phyloP scores from a whole-genome alignment of 2,888 invertebrate genomes.

The Acanthopleura granulata region DNA sequence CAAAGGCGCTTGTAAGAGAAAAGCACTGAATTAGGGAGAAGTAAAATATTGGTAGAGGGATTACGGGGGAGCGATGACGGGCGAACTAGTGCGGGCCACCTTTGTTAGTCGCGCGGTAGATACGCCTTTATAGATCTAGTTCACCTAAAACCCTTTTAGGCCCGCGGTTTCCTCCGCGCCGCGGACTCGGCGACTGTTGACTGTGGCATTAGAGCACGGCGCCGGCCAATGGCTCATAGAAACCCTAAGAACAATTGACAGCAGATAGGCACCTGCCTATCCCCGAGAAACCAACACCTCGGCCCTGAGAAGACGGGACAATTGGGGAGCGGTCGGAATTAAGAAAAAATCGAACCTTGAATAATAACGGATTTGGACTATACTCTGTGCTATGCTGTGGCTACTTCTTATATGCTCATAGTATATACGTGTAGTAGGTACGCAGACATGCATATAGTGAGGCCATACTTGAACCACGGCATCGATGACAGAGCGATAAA shows the following conservation, averaged over 20 bases:
- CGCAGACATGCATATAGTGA: too few relatives aligned
- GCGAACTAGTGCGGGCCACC: not conserved
- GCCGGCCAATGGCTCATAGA: not conserved
- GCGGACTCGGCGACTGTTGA: not conserved
- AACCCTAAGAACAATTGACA: not conserved
- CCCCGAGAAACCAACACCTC: too few relatives aligned
- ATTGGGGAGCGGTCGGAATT: too few relatives aligned
- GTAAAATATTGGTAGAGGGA: constrained; percentile 5
- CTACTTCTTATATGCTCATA: too few relatives aligned
- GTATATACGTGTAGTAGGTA: too few relatives aligned
- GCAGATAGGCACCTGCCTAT: constrained; percentile 3
- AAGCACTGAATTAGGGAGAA: not conserved
- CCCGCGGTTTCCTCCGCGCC: not conserved
- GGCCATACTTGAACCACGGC: too few relatives aligned
- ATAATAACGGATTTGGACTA: too few relatives aligned
- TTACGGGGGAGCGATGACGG: not conserved
- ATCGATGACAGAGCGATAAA: too few relatives aligned
- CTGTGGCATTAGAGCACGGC: constrained; percentile 1
- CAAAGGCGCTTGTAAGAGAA: too few relatives aligned
- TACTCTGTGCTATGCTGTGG: too few relatives aligned
- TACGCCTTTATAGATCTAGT: not conserved
- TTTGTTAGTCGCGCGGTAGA: not conserved
- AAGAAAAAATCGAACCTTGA: too few relatives aligned
- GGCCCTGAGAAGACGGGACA: too few relatives aligned
- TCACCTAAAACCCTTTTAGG: constrained; percentile 5